phyloP scores from a whole-genome alignment of 2,888 invertebrate species.

The Heliconius erato region DNA sequence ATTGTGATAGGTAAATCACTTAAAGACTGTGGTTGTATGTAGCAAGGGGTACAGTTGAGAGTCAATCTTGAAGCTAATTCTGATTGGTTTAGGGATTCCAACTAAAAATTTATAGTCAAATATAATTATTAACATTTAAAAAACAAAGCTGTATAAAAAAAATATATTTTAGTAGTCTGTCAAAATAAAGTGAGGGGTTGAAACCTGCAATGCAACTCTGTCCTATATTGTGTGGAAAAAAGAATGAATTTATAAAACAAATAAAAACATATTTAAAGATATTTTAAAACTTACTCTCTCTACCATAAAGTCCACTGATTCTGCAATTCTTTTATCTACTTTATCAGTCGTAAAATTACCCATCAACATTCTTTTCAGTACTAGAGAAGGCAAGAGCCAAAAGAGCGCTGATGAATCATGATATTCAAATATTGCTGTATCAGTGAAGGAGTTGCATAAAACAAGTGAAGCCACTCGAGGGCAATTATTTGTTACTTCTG shows the following conservation, averaged over 20 bases:
- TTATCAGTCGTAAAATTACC: constrained; percentile 91
- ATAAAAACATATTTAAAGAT: too few relatives aligned
- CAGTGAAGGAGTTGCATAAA: constrained; percentile 94
- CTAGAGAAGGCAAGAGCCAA: constrained; percentile 94
- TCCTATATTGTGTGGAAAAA: too few relatives aligned
- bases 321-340: constrained; percentile 91
- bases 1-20: constrained; percentile 90
- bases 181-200: too few relatives aligned
- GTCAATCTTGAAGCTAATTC: constrained; percentile 95
- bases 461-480: constrained; percentile 93
- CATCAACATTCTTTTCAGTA: constrained; percentile 95
- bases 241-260: too few relatives aligned
- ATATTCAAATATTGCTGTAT: constrained; percentile 95
- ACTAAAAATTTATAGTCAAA: constrained; percentile 85
- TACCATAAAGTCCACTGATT: constrained; percentile 96
- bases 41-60: constrained; percentile 92
- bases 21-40: constrained; percentile 91
- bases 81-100: constrained; percentile 92
- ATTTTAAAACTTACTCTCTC: constrained; percentile 87
- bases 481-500: constrained; percentile 90
- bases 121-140: neutral
- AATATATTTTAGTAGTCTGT: too few relatives aligned
- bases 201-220: too few relatives aligned
- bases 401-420: constrained; percentile 92
- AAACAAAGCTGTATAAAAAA: neutral